A percentile compares a stretch with the other conserved stretches of the same genome.
Conservation (phyloP, 2,888 invertebrate species). For the Sipha maydis region DNA sequence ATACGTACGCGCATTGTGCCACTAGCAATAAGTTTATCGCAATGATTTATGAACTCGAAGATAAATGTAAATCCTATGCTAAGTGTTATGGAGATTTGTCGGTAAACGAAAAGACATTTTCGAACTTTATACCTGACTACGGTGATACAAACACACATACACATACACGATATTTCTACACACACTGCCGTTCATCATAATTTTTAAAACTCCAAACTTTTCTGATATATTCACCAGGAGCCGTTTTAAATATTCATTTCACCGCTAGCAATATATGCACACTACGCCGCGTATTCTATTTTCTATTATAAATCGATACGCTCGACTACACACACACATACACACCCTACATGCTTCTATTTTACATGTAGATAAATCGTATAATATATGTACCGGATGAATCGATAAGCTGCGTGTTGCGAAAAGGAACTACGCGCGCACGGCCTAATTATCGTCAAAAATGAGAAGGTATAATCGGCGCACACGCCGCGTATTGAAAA, state of each 20-base stretch:
- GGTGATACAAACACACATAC: neutral
- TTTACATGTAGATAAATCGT: neutral
- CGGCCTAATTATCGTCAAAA: neutral
- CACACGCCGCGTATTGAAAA: neutral
- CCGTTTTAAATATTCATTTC: neutral
- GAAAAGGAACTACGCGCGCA: neutral
- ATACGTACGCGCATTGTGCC: constrained; percentile 15
- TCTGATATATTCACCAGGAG: neutral
- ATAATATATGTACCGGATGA: neutral
- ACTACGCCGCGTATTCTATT: neutral
- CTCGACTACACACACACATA: no score
- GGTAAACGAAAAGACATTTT: constrained; percentile 39
- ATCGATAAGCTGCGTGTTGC: constrained; percentile 3
- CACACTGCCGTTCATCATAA: neutral
- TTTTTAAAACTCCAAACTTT: neutral
- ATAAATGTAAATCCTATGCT: constrained; percentile 59
- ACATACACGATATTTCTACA: neutral
- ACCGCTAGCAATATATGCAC: neutral
- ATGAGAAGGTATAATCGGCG: neutral
- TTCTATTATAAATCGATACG: neutral
- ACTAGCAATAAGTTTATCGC: constrained; percentile 55
- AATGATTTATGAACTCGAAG: constrained; percentile 59
- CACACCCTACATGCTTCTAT: no score
- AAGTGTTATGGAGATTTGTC: constrained; percentile 58
- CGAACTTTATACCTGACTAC: neutral